A percentile compares a stretch with the other conserved stretches of the same genome.
Conservation (phyloP, 1,140 invertebrate species). For the Pygmarrhopalites habei region DNA sequence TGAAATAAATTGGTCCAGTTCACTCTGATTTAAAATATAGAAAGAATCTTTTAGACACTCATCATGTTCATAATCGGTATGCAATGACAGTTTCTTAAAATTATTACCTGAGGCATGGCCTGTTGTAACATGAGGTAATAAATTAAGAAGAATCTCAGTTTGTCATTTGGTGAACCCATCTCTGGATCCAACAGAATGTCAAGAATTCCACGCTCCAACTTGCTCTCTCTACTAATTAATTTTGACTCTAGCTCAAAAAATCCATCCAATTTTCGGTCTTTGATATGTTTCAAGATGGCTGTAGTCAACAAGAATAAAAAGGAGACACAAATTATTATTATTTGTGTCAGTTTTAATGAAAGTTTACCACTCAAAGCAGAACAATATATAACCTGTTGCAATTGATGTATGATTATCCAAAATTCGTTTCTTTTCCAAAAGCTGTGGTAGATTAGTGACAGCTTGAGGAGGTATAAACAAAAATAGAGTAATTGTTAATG, state of each 20-base stretch:
- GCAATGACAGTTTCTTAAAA: too few relatives aligned
- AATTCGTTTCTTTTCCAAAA: slow-evolving; percentile 92
- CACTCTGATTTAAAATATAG: slow-evolving; percentile 50
- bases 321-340: too few relatives aligned
- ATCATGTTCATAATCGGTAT: too few relatives aligned
- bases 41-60: too few relatives aligned
- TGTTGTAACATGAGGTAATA: slow-evolving; percentile 75
- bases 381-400: slow-evolving; percentile 66
- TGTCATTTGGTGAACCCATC: slow-evolving; percentile 82
- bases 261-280: slow-evolving; percentile 82
- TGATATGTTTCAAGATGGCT: slow-evolving; percentile 84
- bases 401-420: slow-evolving; percentile 99
- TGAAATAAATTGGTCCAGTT: slow-evolving; percentile 72
- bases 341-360: too few relatives aligned
- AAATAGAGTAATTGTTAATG: too few relatives aligned
- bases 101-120: slow-evolving; percentile 64
- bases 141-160: slow-evolving; percentile 90
- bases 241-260: slow-evolving; percentile 98
- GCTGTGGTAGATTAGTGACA: slow-evolving; percentile 88
- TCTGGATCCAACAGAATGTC: slow-evolving; percentile 79
- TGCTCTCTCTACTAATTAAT: slow-evolving; percentile 77
- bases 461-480: too few relatives aligned
- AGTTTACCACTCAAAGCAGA: too few relatives aligned
- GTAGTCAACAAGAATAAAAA: slow-evolving; percentile 19
- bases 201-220: slow-evolving; percentile 62